These are phyloP conservation scores for human DNA, from an alignment of 2,113 vertebrate species.

Conservation along the genomic window DNA sequence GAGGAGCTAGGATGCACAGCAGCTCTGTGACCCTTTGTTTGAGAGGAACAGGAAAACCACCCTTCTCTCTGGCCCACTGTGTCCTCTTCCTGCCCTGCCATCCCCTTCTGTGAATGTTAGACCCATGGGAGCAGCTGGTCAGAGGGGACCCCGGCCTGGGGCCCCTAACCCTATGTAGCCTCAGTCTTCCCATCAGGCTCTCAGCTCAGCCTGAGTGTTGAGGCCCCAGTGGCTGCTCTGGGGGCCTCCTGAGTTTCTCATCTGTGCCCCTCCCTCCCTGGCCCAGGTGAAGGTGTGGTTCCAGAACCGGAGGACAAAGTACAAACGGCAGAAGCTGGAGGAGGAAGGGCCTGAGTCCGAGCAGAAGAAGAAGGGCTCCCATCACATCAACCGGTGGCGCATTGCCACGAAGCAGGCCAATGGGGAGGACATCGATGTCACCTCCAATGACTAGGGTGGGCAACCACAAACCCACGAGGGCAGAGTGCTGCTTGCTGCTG, in stretches of 20 bases:
- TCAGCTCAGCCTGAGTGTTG: neutral
- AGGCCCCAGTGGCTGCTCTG: neutral
- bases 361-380: conserved; percentile 98
- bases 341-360: conserved; percentile 96
- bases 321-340: conserved; percentile 98
- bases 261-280: conserved; percentile 67
- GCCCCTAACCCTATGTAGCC: neutral
- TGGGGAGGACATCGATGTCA: conserved; percentile 97
- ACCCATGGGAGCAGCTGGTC: neutral
- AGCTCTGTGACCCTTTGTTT: neutral
- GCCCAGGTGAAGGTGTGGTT: conserved; percentile 99
- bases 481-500: conserved; percentile 63
- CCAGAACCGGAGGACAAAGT: conserved; percentile 97
- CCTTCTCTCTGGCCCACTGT: neutral
- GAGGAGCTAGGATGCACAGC: neutral
- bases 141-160: neutral
- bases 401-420: conserved; percentile 96
- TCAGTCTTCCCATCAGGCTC: neutral
- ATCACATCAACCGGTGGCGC: conserved; percentile 98
- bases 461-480: conserved; percentile 67
- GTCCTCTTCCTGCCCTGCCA: neutral
- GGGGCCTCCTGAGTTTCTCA: conserved; percentile 53
- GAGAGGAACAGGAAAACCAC: neutral
- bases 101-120: neutral
- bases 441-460: conserved; percentile 91